phyloP scores from a whole-genome alignment of 1,140 invertebrate genomes.

The Lasioglossum albipes region DNA sequence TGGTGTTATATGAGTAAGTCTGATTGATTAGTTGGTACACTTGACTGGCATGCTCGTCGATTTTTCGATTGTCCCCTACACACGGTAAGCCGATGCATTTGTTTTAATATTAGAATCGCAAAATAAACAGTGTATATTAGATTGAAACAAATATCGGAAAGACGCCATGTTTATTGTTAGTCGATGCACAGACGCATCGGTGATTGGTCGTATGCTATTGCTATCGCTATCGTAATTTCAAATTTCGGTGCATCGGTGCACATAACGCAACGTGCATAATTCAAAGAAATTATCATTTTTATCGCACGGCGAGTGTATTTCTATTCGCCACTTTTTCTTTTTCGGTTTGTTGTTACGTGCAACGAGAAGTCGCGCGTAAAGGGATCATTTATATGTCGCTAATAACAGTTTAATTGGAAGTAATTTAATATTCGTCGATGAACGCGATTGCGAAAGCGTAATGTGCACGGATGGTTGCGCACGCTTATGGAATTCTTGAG shows the following conservation, averaged over 20 bases:
- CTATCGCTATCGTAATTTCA: slow-evolving; percentile 3
- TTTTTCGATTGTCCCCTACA: background rate
- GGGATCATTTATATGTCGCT: background rate
- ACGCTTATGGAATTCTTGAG: background rate
- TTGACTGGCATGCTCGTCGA: background rate
- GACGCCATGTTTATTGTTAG: slow-evolving; percentile 36
- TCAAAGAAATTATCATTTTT: background rate
- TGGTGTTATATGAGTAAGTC: background rate
- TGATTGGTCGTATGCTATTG: slow-evolving; percentile 16
- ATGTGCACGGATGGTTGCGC: background rate
- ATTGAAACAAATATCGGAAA: background rate
- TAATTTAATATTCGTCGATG: slow-evolving; percentile 36
- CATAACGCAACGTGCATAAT: background rate
- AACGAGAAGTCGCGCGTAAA: background rate
- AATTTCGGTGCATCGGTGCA: background rate
- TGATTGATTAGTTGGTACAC: background rate
- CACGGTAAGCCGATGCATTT: background rate
- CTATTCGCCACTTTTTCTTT: background rate
- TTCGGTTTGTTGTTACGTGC: background rate
- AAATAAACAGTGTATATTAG: background rate
- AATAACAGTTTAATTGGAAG: slow-evolving; percentile 45
- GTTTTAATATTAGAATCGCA: background rate
- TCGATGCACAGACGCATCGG: slow-evolving; percentile 3
- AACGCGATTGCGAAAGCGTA: background rate
- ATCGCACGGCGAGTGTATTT: background rate